phyloP scores from a whole-genome alignment of 2,113 vertebrate genomes.

The Ellobius talpinus region DNA sequence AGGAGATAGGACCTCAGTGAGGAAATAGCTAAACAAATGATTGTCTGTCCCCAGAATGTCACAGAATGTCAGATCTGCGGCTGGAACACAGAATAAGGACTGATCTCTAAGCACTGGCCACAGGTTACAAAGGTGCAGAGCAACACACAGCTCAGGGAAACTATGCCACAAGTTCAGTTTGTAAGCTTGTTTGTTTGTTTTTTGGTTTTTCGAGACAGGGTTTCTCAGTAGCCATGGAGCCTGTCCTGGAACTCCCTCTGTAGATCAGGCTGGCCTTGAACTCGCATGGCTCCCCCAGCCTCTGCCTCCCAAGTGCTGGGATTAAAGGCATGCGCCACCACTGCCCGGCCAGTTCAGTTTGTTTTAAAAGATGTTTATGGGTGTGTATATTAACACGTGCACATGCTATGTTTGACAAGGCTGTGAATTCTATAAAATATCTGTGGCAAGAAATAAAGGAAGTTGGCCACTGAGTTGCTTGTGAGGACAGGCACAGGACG shows the following conservation, averaged over 20 bases:
- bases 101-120: background rate
- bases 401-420: background rate
- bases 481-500: background rate
- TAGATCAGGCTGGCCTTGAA: no score
- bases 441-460: background rate
- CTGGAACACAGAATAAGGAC: background rate
- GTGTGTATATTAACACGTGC: background rate
- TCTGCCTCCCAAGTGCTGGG: no score
- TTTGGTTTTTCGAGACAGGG: no score
- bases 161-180: background rate
- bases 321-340: no score
- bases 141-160: background rate
- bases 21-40: background rate
- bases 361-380: background rate
- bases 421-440: background rate
- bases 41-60: background rate
- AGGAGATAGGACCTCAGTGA: background rate
- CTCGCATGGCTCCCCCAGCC: no score
- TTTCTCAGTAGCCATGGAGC: no score
- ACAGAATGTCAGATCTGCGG: background rate
- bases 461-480: background rate
- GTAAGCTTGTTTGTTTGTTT: background rate
- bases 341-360: background rate
- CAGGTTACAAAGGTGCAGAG: background rate
- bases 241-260: no score